These are phyloP conservation scores for Drosophila paulistorum DNA, from an alignment of 1,140 invertebrate genomes.

Conservation along the genomic window DNA sequence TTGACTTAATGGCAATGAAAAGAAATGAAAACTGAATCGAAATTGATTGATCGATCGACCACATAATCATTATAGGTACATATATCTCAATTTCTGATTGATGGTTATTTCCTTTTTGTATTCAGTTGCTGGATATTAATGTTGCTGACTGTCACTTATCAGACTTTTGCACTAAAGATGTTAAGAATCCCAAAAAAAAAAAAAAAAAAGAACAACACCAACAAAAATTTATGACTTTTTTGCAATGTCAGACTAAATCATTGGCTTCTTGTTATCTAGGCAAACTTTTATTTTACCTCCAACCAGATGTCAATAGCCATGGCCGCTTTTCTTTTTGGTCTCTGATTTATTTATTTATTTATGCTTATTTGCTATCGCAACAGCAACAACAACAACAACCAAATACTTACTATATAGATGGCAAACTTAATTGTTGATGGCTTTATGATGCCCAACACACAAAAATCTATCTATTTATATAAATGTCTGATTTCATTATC, in stretches of 20 bases:
- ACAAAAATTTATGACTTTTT: slow-evolving; percentile 15
- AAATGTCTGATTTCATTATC: background rate
- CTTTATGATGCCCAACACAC: slow-evolving; percentile 11
- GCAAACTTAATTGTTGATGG: slow-evolving; percentile 6
- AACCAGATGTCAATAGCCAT: slow-evolving; percentile 21
- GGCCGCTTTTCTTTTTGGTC: slow-evolving; percentile 16
- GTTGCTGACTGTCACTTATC: slow-evolving; percentile 2
- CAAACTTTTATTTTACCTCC: slow-evolving; percentile 1
- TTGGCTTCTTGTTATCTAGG: slow-evolving; percentile 19
- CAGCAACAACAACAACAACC: background rate
- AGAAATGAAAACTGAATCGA: background rate
- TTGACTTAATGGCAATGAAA: background rate
- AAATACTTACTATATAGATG: background rate
- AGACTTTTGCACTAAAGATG: background rate
- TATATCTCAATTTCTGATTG: background rate
- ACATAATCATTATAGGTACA: too few species aligned
- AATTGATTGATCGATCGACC: background rate
- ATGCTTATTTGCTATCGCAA: slow-evolving; percentile 16
- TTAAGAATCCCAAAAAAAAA: background rate
- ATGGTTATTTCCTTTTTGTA: background rate
- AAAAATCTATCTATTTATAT: slow-evolving; percentile 4
- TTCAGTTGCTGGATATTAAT: background rate
- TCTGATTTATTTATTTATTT: slow-evolving; percentile 18
- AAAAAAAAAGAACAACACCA: too few species aligned
- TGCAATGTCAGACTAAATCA: slow-evolving; percentile 20